Conservation (phyloP, 2,797 vertebrate genomes). For the Bradypodion ventrale region DNA sequence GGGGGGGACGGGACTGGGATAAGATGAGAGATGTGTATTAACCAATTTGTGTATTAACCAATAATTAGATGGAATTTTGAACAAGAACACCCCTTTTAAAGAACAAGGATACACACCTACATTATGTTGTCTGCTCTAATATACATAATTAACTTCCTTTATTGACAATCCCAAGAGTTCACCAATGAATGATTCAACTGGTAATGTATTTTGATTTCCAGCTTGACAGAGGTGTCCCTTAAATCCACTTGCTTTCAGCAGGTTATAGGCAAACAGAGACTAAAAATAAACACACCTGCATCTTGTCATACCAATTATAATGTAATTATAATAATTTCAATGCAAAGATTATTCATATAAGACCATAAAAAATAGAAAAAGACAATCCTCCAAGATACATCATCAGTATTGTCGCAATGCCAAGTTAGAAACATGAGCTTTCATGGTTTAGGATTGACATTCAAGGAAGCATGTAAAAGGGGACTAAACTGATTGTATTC, state of each 20-base stretch:
- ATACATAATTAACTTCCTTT: background rate
- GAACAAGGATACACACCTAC: too few relatives aligned
- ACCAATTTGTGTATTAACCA: too few relatives aligned
- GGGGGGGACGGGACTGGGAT: too few relatives aligned
- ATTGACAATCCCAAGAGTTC: background rate
- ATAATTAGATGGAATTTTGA: too few relatives aligned
- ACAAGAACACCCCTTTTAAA: too few relatives aligned
- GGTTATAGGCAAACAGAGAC: background rate
- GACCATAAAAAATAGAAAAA: background rate
- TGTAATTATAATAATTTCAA: background rate
- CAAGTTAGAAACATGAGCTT: background rate
- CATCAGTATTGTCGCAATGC: background rate
- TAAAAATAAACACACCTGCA: background rate
- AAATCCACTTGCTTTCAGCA: background rate
- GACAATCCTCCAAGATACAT: background rate
- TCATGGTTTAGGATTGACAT: background rate
- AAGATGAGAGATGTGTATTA: too few relatives aligned
- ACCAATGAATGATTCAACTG: background rate
- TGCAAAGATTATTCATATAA: background rate
- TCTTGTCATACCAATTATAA: background rate
- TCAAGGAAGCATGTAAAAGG: background rate
- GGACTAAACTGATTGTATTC: background rate
- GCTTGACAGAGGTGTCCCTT: background rate
- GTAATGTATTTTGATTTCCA: background rate
- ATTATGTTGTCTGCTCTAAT: too few relatives aligned